These are phyloP conservation scores for Cercocebus atys DNA, from an alignment of 2,113 vertebrate species.

Conservation along the genomic window DNA sequence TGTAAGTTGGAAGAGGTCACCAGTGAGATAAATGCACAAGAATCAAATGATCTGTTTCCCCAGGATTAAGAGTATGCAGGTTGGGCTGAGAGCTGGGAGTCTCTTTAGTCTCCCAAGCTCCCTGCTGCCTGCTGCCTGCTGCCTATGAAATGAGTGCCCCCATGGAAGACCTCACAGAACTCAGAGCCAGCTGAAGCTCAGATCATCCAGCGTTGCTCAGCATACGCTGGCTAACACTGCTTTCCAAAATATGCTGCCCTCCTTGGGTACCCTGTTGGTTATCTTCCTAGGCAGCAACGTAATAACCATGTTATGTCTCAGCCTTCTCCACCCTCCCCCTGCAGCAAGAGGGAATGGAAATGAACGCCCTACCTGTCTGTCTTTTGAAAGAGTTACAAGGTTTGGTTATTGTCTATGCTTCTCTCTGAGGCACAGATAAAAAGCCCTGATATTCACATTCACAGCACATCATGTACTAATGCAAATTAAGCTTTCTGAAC, in stretches of 20 bases:
- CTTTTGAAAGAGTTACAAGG: conserved; percentile 49
- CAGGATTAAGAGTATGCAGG: neutral
- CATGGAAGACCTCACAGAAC: neutral
- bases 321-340: neutral
- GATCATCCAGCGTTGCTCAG: neutral
- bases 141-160: neutral
- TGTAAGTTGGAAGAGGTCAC: neutral
- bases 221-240: neutral
- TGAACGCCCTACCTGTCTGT: conserved; percentile 50
- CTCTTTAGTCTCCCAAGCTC: neutral
- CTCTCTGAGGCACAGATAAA: conserved; percentile 56
- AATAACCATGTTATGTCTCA: neutral
- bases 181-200: neutral
- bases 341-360: conserved; percentile 31
- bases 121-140: neutral
- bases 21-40: neutral
- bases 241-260: neutral
- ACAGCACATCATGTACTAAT: conserved; percentile 54
- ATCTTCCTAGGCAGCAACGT: conserved; percentile 35
- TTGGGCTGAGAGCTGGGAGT: neutral
- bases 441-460: conserved; percentile 54
- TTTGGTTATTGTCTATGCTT: conserved; percentile 69
- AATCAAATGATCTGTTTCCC: neutral
- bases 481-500: conserved; percentile 70
- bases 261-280: neutral